A percentile compares a stretch with the other conserved stretches of the same genome.
phyloP scores from a whole-genome alignment of 92 coral and sea anemone genomes.

The Palythoa heliodiscus region DNA sequence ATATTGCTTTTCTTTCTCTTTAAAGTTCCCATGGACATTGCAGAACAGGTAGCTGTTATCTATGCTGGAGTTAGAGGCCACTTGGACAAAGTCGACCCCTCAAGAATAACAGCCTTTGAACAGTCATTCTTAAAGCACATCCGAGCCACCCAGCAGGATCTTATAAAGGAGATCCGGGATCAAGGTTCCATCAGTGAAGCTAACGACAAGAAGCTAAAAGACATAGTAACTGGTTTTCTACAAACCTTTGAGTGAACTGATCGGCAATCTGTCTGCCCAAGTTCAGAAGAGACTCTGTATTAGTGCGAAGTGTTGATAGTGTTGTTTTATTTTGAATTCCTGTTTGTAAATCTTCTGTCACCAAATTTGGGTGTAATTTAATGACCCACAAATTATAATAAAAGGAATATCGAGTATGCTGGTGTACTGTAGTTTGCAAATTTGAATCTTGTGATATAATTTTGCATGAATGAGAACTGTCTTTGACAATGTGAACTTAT shows the following conservation, averaged over 20 bases:
- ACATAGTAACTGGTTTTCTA: constrained; percentile 84
- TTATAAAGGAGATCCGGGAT: constrained; percentile 81
- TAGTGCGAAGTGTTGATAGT: constrained; percentile 60
- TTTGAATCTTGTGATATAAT: no score
- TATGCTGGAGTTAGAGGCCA: constrained; percentile 99
- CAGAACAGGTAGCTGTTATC: constrained; percentile 97
- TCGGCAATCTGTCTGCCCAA: constrained; percentile 27
- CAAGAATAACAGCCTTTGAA: constrained; percentile 93
- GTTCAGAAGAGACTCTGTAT: constrained; percentile 3
- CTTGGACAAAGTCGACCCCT: constrained; percentile 95
- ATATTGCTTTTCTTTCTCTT: background rate
- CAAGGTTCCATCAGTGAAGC: constrained; percentile 92
- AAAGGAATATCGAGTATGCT: constrained; percentile 9
- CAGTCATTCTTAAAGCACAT: constrained; percentile 97
- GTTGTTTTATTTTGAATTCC: constrained; percentile 50
- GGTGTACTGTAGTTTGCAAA: background rate
- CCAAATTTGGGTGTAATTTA: constrained; percentile 44
- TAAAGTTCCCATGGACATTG: constrained; percentile 97
- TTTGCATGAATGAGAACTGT: no score
- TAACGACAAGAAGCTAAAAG: constrained; percentile 92
- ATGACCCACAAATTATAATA: constrained; percentile 38
- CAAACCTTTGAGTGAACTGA: constrained; percentile 80
- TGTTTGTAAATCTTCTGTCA: constrained; percentile 46
- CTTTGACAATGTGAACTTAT: no score
- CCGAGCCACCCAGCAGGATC: constrained; percentile 90